Conservation (phyloP, 2,113 vertebrate genomes). For the Hippocampus zosterae region DNA sequence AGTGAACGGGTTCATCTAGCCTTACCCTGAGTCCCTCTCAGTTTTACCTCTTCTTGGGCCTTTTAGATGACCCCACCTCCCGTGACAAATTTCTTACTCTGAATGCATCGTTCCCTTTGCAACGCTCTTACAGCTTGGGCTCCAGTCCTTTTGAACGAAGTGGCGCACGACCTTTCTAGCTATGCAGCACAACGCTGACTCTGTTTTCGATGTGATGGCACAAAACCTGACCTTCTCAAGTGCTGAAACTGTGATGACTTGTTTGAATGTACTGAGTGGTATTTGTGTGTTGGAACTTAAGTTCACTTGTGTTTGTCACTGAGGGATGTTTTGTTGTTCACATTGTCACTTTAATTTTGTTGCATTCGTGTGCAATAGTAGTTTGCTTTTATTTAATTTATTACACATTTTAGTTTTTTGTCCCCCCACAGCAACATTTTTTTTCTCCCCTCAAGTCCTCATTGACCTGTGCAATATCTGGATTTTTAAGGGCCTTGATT, state of each 20-base stretch:
- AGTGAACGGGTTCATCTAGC: slow-evolving; percentile 22
- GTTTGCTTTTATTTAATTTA: slow-evolving; percentile 65
- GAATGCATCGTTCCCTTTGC: slow-evolving; percentile 30
- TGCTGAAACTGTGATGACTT: slow-evolving; percentile 84
- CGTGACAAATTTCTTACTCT: slow-evolving; percentile 26
- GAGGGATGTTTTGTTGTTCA: slow-evolving; percentile 30
- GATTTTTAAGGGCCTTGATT: slow-evolving; percentile 53
- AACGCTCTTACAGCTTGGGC: slow-evolving; percentile 31
- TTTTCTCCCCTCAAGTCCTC: slow-evolving; percentile 13
- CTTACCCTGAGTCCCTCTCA: slow-evolving; percentile 20
- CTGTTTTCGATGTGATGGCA: slow-evolving; percentile 61
- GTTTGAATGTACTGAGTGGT: slow-evolving; percentile 71
- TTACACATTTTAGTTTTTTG: slow-evolving; percentile 48
- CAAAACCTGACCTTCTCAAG: slow-evolving; percentile 65
- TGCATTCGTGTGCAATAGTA: slow-evolving; percentile 51
- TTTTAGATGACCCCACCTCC: slow-evolving; percentile 6
- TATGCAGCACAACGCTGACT: slow-evolving; percentile 64
- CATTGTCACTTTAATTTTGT: slow-evolving; percentile 46
- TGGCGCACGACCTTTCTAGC: slow-evolving; percentile 63
- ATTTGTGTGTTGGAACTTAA: slow-evolving; percentile 70
- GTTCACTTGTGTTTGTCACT: slow-evolving; percentile 43
- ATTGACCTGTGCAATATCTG: slow-evolving; percentile 65
- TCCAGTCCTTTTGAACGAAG: slow-evolving; percentile 36
- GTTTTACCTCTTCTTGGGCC: slow-evolving; percentile 16
- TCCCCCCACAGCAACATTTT: slow-evolving; percentile 1